Percentiles rank a stretch among this genome's conserved stretches.
These are phyloP conservation scores for Hofmannophila pseudospretella DNA, from an alignment of 2,888 invertebrate genomes.

Conservation along the genomic window DNA sequence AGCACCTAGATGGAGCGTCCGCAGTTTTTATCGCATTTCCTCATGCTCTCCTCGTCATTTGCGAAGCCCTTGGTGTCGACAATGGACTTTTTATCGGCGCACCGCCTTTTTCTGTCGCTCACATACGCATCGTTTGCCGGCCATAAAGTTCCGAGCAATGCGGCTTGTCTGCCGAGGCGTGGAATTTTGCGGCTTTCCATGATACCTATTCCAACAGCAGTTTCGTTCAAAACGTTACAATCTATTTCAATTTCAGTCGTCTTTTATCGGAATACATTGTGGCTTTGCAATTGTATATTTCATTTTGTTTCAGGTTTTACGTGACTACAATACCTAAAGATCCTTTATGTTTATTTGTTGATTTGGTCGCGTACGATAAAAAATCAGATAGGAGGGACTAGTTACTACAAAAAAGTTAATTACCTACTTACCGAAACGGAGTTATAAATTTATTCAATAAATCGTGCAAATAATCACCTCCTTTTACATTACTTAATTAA, in stretches of 20 bases:
- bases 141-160: slow-evolving; percentile 51
- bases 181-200: slow-evolving; percentile 38
- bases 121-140: slow-evolving; percentile 56
- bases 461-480: no score
- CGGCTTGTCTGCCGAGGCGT: slow-evolving; percentile 41
- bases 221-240: slow-evolving; percentile 26
- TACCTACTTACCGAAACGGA: no score
- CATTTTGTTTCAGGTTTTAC: background rate
- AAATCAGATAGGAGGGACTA: no score
- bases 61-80: slow-evolving; percentile 58
- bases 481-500: no score
- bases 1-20: slow-evolving; percentile 38
- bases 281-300: background rate
- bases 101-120: slow-evolving; percentile 49
- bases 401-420: no score
- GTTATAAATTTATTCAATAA: no score
- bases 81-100: slow-evolving; percentile 65
- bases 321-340: no score
- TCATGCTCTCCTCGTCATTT: slow-evolving; percentile 57
- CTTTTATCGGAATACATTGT: background rate
- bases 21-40: slow-evolving; percentile 62
- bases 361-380: no score
- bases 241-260: slow-evolving; percentile 28
- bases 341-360: no score
- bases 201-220: slow-evolving; percentile 31